Evolutionary conservation across 1,140 invertebrate genomes (phyloP).

Genomic region (Aphaenogaster floridana): DNA sequence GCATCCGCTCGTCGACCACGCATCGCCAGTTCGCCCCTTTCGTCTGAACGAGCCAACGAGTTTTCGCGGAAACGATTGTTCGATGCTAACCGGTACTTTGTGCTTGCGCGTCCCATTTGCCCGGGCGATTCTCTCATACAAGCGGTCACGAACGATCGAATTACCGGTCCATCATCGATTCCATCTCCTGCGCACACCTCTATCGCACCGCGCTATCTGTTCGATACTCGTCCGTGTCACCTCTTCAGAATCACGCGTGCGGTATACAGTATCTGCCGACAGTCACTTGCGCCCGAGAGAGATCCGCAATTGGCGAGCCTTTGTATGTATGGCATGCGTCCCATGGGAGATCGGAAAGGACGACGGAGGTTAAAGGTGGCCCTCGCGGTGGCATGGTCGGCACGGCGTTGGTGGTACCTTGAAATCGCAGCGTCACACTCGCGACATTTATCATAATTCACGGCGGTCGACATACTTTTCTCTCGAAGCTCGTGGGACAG

Average conservation of each 20-base stretch:
- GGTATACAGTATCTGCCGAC: constrained; percentile 52
- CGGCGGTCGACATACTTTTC: constrained; percentile 73
- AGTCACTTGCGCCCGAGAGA: constrained; percentile 19
- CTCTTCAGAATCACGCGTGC: constrained; percentile 34
- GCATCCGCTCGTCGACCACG: constrained; percentile 1
- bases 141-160: constrained; percentile 59
- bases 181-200: constrained; percentile 27
- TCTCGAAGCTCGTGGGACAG: constrained; percentile 51
- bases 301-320: constrained; percentile 20
- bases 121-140: constrained; percentile 24
- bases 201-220: constrained; percentile 35
- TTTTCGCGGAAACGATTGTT: constrained; percentile 57
- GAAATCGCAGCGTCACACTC: constrained; percentile 76
- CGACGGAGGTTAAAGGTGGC: constrained; percentile 46
- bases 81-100: constrained; percentile 54
- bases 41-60: constrained; percentile 24
- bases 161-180: constrained; percentile 60
- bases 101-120: constrained; percentile 54
- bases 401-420: background rate
- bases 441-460: constrained; percentile 82
- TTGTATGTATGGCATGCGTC: constrained; percentile 60
- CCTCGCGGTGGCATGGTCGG: background rate
- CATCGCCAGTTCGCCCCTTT: constrained; percentile 17
- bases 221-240: constrained; percentile 57
- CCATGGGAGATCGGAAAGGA: constrained; percentile 53